Conservation (phyloP, 2,797 vertebrate genomes). For the Micropoecilia bifurca region DNA sequence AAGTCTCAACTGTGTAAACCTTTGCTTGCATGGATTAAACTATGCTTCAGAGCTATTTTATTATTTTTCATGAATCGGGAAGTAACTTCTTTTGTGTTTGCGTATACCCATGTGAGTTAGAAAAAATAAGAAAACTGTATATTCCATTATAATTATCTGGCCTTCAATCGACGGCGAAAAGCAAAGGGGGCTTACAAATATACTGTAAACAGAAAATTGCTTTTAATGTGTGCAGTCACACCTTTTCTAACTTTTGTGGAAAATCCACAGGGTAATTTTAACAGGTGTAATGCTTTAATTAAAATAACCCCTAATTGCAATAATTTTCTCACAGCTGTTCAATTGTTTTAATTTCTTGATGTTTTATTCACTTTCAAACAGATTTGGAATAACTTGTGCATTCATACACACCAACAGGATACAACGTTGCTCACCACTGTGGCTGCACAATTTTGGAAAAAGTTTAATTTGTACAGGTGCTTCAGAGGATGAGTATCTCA, state of each 20-base stretch:
- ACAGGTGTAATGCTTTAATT: background rate
- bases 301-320: background rate
- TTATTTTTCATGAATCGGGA: background rate
- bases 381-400: background rate
- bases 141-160: background rate
- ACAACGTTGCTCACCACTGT: background rate
- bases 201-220: background rate
- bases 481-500: background rate
- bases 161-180: no score
- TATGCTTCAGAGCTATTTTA: background rate
- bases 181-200: background rate
- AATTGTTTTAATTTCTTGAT: background rate
- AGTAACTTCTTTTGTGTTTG: conserved; percentile 2
- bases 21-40: background rate
- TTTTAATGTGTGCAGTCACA: background rate
- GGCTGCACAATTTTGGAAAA: background rate
- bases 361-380: background rate
- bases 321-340: background rate
- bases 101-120: background rate
- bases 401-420: background rate
- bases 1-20: background rate
- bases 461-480: background rate
- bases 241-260: background rate
- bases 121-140: background rate
- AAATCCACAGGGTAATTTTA: background rate